Evolutionary conservation across 92 coral and sea anemone genomes (phyloP).

Genomic region (Metridium senile): DNA sequence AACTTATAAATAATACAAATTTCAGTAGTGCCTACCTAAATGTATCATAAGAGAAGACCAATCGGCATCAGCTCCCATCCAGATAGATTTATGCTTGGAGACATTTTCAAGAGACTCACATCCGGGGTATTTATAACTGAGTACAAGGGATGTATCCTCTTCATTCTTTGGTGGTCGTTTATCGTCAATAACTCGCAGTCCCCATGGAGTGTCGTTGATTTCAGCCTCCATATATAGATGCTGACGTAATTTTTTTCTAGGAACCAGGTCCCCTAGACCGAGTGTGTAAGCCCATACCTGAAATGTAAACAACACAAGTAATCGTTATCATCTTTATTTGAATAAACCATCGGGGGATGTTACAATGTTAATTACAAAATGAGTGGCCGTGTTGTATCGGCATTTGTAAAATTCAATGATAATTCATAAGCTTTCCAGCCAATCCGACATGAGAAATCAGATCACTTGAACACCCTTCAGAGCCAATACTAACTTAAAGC

Average conservation of each 20-base stretch:
- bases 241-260: constrained; percentile 58
- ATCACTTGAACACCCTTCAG: no score
- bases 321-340: no score
- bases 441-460: no score
- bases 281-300: constrained; percentile 83
- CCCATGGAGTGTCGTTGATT: constrained; percentile 77
- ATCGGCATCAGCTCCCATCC: constrained; percentile 93
- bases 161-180: constrained; percentile 42
- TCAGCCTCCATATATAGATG: constrained; percentile 68
- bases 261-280: constrained; percentile 79
- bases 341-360: no score
- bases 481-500: no score
- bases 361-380: no score
- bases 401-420: neutral
- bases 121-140: constrained; percentile 70
- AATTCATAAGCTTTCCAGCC: no score
- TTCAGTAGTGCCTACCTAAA: constrained; percentile 68
- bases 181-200: constrained; percentile 66
- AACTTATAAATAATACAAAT: no score
- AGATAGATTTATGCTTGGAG: constrained; percentile 81
- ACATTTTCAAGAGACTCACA: constrained; percentile 82
- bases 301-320: neutral
- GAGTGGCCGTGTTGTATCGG: neutral
- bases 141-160: constrained; percentile 82
- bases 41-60: constrained; percentile 82